Percentiles rank a stretch among this genome's conserved stretches.
phyloP scores from a whole-genome alignment of 2,113 vertebrate species.

The Spizaetus ornatus region DNA sequence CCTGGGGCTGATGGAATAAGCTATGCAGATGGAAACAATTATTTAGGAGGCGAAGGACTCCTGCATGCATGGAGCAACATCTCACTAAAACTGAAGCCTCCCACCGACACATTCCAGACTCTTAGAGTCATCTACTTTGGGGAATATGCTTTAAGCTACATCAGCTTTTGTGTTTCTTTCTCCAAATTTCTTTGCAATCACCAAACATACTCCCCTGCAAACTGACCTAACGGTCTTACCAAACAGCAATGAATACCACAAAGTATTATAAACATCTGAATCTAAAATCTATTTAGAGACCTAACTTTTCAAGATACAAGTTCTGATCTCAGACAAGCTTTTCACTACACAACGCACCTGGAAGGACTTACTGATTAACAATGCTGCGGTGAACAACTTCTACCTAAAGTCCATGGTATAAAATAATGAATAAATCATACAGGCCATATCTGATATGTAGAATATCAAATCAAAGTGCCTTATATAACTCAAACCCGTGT shows the following conservation, averaged over 20 bases:
- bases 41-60: slow-evolving; percentile 40
- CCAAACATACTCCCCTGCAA: neutral
- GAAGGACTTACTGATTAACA: neutral
- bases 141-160: slow-evolving; percentile 39
- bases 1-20: neutral
- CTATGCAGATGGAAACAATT: slow-evolving; percentile 58
- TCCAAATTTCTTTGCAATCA: neutral
- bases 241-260: neutral
- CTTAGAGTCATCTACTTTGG: slow-evolving; percentile 40
- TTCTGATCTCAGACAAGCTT: neutral
- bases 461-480: neutral
- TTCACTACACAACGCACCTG: neutral
- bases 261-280: neutral
- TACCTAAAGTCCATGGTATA: neutral
- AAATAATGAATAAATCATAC: neutral
- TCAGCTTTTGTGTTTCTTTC: slow-evolving; percentile 18
- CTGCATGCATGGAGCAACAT: slow-evolving; percentile 14
- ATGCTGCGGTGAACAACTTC: neutral
- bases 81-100: slow-evolving; percentile 33
- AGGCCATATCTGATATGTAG: neutral
- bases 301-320: neutral
- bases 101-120: slow-evolving; percentile 58
- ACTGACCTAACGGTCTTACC: neutral
- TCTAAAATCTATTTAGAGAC: neutral
- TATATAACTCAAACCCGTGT: neutral